phyloP scores from a whole-genome alignment of 1,140 invertebrate species.

The Scaptomyza pallida region DNA sequence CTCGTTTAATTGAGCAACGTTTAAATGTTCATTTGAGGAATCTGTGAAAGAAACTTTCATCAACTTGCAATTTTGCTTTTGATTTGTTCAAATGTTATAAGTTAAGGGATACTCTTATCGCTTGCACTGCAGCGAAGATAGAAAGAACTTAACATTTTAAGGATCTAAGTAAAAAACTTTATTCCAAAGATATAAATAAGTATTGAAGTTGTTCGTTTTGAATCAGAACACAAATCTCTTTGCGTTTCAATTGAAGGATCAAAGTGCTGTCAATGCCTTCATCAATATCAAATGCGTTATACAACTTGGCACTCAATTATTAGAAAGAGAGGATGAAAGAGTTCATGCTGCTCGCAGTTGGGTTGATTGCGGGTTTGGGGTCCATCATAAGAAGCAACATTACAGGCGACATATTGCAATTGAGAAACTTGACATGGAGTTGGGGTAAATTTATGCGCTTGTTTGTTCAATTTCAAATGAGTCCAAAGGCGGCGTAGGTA shows the following conservation, averaged over 20 bases:
- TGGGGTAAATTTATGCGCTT: constrained; percentile 70
- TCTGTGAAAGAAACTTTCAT: constrained; percentile 1
- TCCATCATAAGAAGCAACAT: no score
- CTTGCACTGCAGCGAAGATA: not conserved
- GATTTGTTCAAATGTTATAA: not conserved
- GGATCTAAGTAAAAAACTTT: not conserved
- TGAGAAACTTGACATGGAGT: not conserved
- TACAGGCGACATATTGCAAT: no score
- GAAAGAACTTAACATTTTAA: not conserved
- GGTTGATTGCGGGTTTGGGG: no score
- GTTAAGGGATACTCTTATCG: not conserved
- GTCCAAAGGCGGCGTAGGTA: no score
- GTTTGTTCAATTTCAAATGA: constrained; percentile 53
- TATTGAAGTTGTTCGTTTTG: not conserved
- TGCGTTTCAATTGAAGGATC: constrained; percentile 6
- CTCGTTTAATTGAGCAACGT: constrained; percentile 19
- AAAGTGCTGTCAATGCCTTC: constrained; percentile 29
- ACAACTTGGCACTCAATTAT: constrained; percentile 16
- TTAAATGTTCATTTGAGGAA: constrained; percentile 11
- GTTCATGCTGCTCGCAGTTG: no score
- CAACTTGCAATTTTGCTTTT: not conserved
- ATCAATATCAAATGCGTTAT: not conserved
- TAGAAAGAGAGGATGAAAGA: constrained; percentile 23
- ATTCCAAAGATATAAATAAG: not conserved
- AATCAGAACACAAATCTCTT: not conserved